Base-by-base conservation (phyloP, 92 coral and sea anemone species). In the Epizoanthus fatuus region DNA sequence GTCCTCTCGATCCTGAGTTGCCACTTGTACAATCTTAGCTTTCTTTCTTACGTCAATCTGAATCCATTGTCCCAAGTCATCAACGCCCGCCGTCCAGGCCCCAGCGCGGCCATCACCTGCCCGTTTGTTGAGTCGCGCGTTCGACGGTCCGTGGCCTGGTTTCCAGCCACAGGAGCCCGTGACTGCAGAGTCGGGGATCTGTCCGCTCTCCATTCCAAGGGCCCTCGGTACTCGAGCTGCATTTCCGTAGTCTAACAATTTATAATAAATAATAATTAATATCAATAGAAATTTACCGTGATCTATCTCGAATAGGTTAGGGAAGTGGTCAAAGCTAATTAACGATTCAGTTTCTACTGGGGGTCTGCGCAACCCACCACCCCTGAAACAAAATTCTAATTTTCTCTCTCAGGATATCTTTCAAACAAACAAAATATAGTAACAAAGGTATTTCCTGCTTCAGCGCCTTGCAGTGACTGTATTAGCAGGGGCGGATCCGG, bases 161-260 rank as follows among this genome's bases (percentile, higher is more conserved):
- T 70, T 70, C 75, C 56, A 70, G 75, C 75, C 75, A 70, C 75
- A 70, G 11, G 75, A 70, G 25, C 55, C 75, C 16, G 75, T 70
- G 37, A 70, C 47, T 10, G 75, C 75, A 3, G 75, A 44, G 56
- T 70, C 4, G 0, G 75, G 75, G 19, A 70, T n/a, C 37, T 29
- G 40, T 0, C 75, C 75, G n/a, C 75, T 70, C 40, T 70, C 75
- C 55, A 70, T 70, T 70, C 75, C 75, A 70, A 70, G 54, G 47
- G 75, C 54, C 53, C 37, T 51, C 5, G 32, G 44, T 70, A 7
- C 6, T 11, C 5, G 38, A 9, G 17, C 56, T 2, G 75, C 75
- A 17, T 44, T 17, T 10, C 54, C 47, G 25, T n/a, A 4, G 37
- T 44, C 75, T 64, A 12, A 2, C n/a, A 22, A 1, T 14, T 1